phyloP scores from a whole-genome alignment of 2,888 invertebrate genomes.

The Thecocarcelia acutangulata region DNA sequence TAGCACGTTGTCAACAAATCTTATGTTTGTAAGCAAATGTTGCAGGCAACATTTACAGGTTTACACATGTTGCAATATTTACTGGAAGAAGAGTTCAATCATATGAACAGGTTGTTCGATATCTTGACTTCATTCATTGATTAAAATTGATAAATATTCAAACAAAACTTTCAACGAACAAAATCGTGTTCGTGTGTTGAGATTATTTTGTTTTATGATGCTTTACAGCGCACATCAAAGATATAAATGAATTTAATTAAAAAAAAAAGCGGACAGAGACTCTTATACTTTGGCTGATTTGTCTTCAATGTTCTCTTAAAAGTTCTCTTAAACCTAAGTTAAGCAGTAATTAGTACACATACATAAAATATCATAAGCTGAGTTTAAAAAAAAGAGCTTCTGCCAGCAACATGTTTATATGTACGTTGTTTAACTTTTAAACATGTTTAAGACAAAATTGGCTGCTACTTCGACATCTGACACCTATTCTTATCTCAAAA shows the following conservation, averaged over 20 bases:
- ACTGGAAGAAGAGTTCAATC: constrained; percentile 8
- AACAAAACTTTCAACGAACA: too few species aligned
- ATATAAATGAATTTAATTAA: too few species aligned
- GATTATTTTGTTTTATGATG: too few species aligned
- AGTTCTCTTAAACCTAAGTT: too few species aligned
- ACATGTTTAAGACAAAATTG: neutral
- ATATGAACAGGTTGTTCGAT: constrained; percentile 14
- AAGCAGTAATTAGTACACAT: too few species aligned
- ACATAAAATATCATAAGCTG: too few species aligned
- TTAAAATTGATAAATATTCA: neutral
- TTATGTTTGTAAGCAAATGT: constrained; percentile 40
- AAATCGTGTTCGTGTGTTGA: too few species aligned
- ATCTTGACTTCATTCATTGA: constrained; percentile 22
- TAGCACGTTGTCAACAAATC: constrained; percentile 16
- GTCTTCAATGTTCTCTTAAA: too few species aligned
- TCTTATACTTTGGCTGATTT: too few species aligned
- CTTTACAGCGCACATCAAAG: too few species aligned
- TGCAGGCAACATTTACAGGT: constrained; percentile 22
- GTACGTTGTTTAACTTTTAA: neutral
- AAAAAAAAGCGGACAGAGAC: too few species aligned
- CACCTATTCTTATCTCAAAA: constrained; percentile 53
- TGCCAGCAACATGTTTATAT: neutral
- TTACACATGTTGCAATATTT: constrained; percentile 4
- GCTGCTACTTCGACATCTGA: constrained; percentile 6
- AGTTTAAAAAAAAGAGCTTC: too few species aligned